Percentiles rank a stretch among this genome's conserved stretches.
Conservation (phyloP, 2,113 vertebrate species). For the Mellivora capensis region DNA sequence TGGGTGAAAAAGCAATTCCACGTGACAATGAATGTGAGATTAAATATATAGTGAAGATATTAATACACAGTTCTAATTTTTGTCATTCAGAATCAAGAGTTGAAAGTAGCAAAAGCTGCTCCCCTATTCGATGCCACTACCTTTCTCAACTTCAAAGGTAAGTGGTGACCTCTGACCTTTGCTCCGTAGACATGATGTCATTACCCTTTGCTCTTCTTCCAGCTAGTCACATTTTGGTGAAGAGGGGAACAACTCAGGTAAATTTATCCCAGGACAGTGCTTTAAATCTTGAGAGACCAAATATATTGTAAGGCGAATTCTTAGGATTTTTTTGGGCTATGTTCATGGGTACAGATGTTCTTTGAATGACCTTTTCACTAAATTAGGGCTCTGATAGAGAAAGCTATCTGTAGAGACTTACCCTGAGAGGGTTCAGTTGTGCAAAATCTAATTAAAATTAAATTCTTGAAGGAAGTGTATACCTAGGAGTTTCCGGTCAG, state of each 20-base stretch:
- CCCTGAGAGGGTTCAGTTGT: not conserved
- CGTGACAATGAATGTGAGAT: not conserved
- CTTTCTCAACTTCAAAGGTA: not conserved
- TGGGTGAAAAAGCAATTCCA: not conserved
- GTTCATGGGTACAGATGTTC: not conserved
- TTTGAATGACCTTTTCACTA: not conserved
- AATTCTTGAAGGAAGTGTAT: not conserved
- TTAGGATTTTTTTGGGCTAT: not conserved
- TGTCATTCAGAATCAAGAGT: not conserved
- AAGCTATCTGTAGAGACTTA: not conserved
- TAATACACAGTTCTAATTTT: not conserved
- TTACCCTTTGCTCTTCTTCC: not conserved
- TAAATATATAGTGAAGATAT: not conserved
- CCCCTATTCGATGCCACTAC: too few relatives aligned
- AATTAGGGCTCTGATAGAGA: not conserved
- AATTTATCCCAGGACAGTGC: not conserved
- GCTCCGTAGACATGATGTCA: rapidly evolving
- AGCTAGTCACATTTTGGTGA: not conserved
- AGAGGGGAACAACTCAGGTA: not conserved
- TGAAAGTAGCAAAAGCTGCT: not conserved
- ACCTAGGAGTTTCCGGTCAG: not conserved
- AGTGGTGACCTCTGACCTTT: not conserved
- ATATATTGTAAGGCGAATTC: not conserved
- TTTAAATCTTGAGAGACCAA: not conserved
- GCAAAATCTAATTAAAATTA: not conserved